These are phyloP conservation scores for Turnix velox DNA, from an alignment of 2,113 vertebrate genomes.

Conservation along the genomic window DNA sequence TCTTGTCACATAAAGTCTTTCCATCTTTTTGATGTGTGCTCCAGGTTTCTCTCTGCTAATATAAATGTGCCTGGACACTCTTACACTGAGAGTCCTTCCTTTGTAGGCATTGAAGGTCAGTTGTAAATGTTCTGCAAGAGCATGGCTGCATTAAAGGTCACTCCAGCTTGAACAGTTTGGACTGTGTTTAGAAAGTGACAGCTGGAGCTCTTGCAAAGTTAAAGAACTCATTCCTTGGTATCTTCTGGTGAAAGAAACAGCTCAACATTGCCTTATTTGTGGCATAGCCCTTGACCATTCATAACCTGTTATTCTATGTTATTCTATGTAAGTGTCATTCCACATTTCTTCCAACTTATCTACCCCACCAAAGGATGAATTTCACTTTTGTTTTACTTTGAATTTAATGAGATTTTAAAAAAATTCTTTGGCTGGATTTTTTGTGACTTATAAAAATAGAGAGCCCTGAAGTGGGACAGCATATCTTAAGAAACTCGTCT, in stretches of 20 bases:
- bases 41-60: neutral
- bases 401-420: neutral
- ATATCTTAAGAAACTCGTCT: neutral
- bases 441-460: neutral
- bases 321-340: neutral
- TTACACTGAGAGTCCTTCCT: neutral
- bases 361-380: neutral
- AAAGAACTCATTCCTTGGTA: neutral
- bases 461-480: neutral
- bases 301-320: too few relatives aligned
- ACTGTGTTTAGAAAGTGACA: neutral
- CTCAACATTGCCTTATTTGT: neutral
- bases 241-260: neutral
- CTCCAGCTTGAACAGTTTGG: neutral
- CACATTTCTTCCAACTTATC: neutral
- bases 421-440: neutral
- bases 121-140: neutral
- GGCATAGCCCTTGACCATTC: neutral
- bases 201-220: neutral
- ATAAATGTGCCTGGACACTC: neutral
- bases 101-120: neutral
- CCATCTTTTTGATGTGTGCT: neutral
- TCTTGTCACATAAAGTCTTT: neutral
- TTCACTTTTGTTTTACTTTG: neutral
- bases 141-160: neutral